Base-by-base conservation (phyloP, 2,797 vertebrate genomes). In the Gymnodraco acuticeps region DNA sequence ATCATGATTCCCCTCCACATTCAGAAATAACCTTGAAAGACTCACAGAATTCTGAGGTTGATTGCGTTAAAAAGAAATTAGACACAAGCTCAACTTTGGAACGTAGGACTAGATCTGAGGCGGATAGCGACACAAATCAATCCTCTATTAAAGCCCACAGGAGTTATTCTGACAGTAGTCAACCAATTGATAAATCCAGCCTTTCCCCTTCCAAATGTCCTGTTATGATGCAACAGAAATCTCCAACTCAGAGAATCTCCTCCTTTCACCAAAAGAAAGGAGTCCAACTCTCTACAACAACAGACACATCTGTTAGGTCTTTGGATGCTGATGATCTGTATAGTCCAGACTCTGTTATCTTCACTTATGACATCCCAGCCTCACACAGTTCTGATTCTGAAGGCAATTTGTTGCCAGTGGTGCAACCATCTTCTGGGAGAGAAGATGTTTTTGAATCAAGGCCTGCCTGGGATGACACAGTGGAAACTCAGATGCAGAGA, bases 401-500 rank as follows among this genome's bases (percentile, higher is more conserved):
- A 90, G 95, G 93, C 83, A 93, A 94, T 87, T 89, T 88, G 55
- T 90, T 96, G 82, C 91, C 87, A 91, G 92, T 92, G 86, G 90
- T 84, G 79, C 95, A 95, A 85, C 93, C 87, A 42, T 82, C 94
- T 83, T 93, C 95, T 91, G 89, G 95, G 89, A 95, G 93, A 79
- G 97, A 96, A 93, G 96, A 98, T 94, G 95, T 97, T 89, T 97
- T 98, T 98, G 96, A 97, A 94, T 95, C 95, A 89, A 97, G 96
- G 93, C 95, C 96, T 89, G 94, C 96, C 92, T 97, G 96, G 97
- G 97, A 99, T 93, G 96, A 97, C 93, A 97, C 95, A 70, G 93
- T 98, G 95, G 97, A 98, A 96, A 99, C 97, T 95, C 97, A 98
- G 95, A 97, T 97, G 95, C 96, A 98, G 94, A 96, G 95, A 96